Base-by-base conservation (phyloP, 2,888 invertebrate genomes). In the Temnothorax ravouxi region DNA sequence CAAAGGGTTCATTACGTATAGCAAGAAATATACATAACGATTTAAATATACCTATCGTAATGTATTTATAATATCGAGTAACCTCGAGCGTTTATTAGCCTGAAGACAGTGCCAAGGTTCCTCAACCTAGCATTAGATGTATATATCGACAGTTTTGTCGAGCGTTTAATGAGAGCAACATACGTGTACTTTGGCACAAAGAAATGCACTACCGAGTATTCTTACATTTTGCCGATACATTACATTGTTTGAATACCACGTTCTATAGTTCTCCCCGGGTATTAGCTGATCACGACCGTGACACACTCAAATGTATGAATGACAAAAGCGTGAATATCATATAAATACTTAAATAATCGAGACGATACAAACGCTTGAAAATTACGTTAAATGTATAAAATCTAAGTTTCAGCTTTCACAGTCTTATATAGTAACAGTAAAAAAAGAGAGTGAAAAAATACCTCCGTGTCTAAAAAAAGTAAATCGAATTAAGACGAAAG, bases 161-260 rank as follows among this genome's bases (percentile, higher is more conserved):
- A 64, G n/a, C 18, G 21, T 77, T 83, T 38, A 84, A 56, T 62
- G 76, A 86, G 61, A 50, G 56, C 69, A 62, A 69, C 25, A 50
- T 50, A 21, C 21, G 61, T 38, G 15, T 77, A 41, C 79, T 84
- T 87, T 85, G 83, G 86, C 77, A 88, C 77, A 4, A 82, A 83
- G 56, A 80, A 87, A 87, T 66, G 77, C 67, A 54, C 21, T 72
- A 52, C 29, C 76, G 87, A 79, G 82, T 88, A 86, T 87, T 83
- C 67, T 72, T 72, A 34, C 38, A 38, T 61, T 56, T 54, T 15
- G 29, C 29, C 29, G 9, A 75, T 66, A 72, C 56, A 64, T 67
- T 80, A 52, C 82, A 54, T 61, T 72, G 50, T 74, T 64, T 38
- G 29, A 54, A 81, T 64, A 64, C 71, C 76, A 83, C 38, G 62